Percentiles rank a stretch among this genome's conserved stretches.
These are phyloP conservation scores for Spisula subtruncata DNA, from an alignment of 2,888 invertebrate species.

Conservation along the genomic window DNA sequence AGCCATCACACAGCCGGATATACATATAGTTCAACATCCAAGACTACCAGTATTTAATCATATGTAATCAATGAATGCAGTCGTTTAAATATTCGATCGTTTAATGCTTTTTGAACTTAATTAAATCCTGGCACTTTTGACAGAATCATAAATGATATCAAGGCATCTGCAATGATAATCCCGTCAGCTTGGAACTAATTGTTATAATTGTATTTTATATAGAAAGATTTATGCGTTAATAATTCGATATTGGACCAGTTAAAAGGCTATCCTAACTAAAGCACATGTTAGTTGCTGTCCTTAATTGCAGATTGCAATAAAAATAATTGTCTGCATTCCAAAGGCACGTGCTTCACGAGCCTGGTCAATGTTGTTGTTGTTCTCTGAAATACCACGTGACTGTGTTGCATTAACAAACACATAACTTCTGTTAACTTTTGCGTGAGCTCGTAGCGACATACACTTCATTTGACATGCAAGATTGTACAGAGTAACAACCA, in stretches of 20 bases:
- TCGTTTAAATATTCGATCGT: not conserved
- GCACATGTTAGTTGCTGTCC: not conserved
- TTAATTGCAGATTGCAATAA: constrained; percentile 20
- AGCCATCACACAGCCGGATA: too few species aligned
- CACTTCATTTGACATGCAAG: not conserved
- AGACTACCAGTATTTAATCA: too few species aligned
- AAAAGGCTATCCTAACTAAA: not conserved
- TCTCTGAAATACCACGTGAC: not conserved
- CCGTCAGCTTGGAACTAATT: not conserved
- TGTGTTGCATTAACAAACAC: not conserved
- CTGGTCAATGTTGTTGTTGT: constrained; percentile 23
- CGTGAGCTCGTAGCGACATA: not conserved
- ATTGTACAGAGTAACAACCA: not conserved
- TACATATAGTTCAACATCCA: too few species aligned
- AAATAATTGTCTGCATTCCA: constrained; percentile 21
- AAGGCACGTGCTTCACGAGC: not conserved
- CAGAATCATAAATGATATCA: constrained; percentile 19
- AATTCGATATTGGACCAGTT: not conserved
- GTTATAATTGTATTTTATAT: constrained; percentile 24
- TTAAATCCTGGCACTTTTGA: constrained; percentile 24
- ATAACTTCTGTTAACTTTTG: not conserved
- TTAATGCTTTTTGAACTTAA: not conserved
- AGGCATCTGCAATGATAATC: constrained; percentile 6
- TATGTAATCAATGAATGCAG: not conserved
- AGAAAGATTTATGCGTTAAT: constrained; percentile 9